Percentiles rank a stretch among this genome's conserved stretches.
phyloP scores from a whole-genome alignment of 1,140 invertebrate species.

The Dryas iulia region DNA sequence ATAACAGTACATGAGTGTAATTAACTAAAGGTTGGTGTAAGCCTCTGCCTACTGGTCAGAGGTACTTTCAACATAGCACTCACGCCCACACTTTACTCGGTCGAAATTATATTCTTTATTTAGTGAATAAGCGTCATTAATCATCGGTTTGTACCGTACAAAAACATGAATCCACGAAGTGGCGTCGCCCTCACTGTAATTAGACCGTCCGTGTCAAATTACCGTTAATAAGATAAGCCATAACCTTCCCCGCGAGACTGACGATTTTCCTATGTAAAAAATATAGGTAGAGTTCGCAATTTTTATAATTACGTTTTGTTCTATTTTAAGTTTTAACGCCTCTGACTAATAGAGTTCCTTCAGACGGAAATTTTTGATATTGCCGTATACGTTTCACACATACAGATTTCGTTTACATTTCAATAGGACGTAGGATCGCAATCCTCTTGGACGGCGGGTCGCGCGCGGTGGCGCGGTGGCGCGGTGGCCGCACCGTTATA shows the following conservation, averaged over 20 bases:
- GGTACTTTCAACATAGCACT: too few relatives aligned
- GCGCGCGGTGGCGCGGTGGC: not conserved
- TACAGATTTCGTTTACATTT: too few relatives aligned
- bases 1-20: too few relatives aligned
- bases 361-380: not conserved
- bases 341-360: not conserved
- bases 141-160: not conserved
- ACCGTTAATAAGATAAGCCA: constrained; percentile 22
- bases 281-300: not conserved
- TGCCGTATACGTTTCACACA: too few relatives aligned
- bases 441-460: too few relatives aligned
- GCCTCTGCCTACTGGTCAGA: too few relatives aligned
- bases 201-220: constrained; percentile 17
- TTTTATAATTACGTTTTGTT: too few relatives aligned
- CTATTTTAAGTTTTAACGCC: not conserved
- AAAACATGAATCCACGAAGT: not conserved
- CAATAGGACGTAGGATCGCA: too few relatives aligned
- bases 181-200: not conserved
- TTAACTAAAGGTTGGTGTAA: too few relatives aligned
- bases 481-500: not conserved
- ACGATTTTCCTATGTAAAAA: not conserved
- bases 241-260: not conserved
- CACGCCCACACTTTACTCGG: not conserved
- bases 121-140: not conserved
- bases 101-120: not conserved